phyloP scores from a whole-genome alignment of 2,888 invertebrate genomes.

The Trissolcus japonicus region DNA sequence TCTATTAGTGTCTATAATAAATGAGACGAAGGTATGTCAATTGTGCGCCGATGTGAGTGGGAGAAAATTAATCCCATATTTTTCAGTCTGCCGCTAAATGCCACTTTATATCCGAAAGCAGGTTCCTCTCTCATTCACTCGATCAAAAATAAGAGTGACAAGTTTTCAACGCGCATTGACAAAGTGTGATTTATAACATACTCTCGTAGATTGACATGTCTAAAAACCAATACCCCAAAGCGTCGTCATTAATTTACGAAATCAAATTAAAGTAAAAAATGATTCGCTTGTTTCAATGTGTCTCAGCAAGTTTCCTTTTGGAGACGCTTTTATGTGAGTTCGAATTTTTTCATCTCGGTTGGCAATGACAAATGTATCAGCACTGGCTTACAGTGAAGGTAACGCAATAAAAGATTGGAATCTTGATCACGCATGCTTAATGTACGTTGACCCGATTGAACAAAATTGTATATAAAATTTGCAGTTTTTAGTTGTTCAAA shows the following conservation, averaged over 20 bases:
- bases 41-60: constrained; percentile 70
- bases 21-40: constrained; percentile 67
- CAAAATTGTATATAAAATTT: constrained; percentile 30
- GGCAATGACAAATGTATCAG: constrained; percentile 53
- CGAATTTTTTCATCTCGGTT: constrained; percentile 21
- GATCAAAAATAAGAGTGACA: constrained; percentile 62
- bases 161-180: constrained; percentile 47
- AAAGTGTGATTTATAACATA: constrained; percentile 45
- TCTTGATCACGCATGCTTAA: constrained; percentile 55
- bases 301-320: constrained; percentile 30
- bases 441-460: constrained; percentile 40
- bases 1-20: constrained; percentile 72
- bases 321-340: constrained; percentile 33
- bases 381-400: constrained; percentile 34
- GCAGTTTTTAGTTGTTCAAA: constrained; percentile 28
- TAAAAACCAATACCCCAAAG: constrained; percentile 32
- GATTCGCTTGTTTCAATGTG: constrained; percentile 27
- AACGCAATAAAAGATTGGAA: constrained; percentile 49
- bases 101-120: constrained; percentile 50
- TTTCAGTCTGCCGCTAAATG: constrained; percentile 49
- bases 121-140: constrained; percentile 49
- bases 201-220: constrained; percentile 33
- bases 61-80: constrained; percentile 73
- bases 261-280: constrained; percentile 38
- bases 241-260: constrained; percentile 31